Evolutionary conservation across 2,113 vertebrate species (phyloP).

Genomic region (Leucosticte australis): DNA sequence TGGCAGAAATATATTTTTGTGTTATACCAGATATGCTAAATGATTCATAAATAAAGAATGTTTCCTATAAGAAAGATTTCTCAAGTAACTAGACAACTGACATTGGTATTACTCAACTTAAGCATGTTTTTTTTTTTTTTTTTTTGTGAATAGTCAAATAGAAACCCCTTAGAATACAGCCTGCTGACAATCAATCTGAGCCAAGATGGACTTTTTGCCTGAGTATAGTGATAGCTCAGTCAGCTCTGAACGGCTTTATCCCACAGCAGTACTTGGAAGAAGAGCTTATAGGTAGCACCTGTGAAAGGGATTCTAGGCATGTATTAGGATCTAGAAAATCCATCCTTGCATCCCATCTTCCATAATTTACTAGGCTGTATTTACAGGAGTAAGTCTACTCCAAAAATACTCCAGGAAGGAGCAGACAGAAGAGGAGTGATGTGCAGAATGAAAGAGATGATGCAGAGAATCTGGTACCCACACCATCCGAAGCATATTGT

Average conservation of each 20-base stretch:
- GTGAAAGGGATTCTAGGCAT: background rate
- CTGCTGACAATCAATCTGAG: background rate
- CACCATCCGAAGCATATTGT: background rate
- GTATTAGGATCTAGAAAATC: background rate
- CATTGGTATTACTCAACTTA: background rate
- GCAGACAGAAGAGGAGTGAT: background rate
- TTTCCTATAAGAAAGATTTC: background rate
- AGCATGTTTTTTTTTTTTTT: background rate
- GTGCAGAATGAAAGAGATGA: background rate
- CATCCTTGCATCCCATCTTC: background rate
- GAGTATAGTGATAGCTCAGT: background rate
- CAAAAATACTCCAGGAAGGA: background rate
- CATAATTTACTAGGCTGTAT: background rate
- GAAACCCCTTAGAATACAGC: background rate
- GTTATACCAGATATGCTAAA: background rate
- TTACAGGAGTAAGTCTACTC: background rate
- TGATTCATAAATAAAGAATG: constrained; percentile 14
- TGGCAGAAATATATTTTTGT: background rate
- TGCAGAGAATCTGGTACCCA: background rate
- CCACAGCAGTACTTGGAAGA: background rate
- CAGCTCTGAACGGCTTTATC: background rate
- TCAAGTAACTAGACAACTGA: background rate
- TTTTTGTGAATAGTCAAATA: background rate
- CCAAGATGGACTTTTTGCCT: background rate
- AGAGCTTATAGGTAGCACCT: background rate